phyloP scores from a whole-genome alignment of 2,888 invertebrate genomes.

The Leptinotarsa rubiginosa region DNA sequence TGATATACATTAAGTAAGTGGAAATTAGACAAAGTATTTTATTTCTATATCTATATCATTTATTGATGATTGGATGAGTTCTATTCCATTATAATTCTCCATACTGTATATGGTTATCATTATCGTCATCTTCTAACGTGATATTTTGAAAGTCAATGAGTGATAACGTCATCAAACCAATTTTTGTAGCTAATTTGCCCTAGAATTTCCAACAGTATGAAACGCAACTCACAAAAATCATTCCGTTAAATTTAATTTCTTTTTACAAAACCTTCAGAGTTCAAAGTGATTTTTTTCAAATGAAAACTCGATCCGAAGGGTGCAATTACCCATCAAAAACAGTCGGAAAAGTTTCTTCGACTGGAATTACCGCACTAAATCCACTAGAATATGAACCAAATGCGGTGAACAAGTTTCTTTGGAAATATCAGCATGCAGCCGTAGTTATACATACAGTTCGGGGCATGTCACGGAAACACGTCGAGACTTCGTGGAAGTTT shows the following conservation, averaged over 20 bases:
- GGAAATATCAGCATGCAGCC: conserved; percentile 27
- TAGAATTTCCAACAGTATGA: neutral
- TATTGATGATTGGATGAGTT: no score
- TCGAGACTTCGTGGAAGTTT: conserved; percentile 31
- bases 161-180: no score
- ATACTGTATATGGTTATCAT: no score
- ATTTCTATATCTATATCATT: no score
- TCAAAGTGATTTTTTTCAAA: neutral
- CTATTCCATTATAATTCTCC: no score
- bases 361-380: conserved; percentile 11
- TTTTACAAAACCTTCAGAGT: neutral
- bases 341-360: neutral
- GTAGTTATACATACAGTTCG: conserved; percentile 21
- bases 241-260: no score
- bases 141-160: no score
- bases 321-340: conserved; percentile 10
- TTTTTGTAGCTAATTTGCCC: no score
- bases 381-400: conserved; percentile 22
- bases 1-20: no score
- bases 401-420: conserved; percentile 26
- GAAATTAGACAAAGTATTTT: no score
- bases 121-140: no score
- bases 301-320: neutral
- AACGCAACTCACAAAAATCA: neutral
- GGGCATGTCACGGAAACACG: conserved; percentile 34